These are phyloP conservation scores for Tachysurus vachellii DNA, from an alignment of 2,113 vertebrate species.

Conservation along the genomic window DNA sequence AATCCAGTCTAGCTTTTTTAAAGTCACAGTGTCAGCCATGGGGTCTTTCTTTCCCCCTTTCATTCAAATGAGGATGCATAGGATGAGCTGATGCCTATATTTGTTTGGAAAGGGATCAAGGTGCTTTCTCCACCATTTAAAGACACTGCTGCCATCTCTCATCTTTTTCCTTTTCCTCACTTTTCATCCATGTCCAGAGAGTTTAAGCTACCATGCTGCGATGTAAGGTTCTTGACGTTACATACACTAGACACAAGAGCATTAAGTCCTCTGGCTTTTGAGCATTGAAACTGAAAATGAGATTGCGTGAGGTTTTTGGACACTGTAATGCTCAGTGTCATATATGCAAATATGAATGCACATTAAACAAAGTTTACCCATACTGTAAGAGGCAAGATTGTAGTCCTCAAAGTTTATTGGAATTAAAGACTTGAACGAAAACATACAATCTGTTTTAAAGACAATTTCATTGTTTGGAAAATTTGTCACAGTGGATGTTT, in stretches of 20 bases:
- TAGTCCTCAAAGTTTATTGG: not conserved
- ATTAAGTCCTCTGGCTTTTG: slow-evolving; percentile 4
- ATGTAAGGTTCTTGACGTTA: slow-evolving; percentile 17
- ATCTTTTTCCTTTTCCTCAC: not conserved
- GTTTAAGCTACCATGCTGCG: not conserved
- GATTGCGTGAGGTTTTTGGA: not conserved
- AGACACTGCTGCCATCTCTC: not conserved
- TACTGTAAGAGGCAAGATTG: not conserved
- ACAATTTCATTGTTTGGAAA: not conserved
- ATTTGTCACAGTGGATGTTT: not conserved
- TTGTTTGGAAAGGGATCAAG: not conserved
- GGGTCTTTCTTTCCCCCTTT: slow-evolving; percentile 8
- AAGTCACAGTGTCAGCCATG: not conserved
- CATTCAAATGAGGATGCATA: not conserved
- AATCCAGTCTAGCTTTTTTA: not conserved
- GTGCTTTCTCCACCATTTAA: not conserved
- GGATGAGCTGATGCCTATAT: not conserved
- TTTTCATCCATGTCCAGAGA: not conserved
- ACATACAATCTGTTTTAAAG: not conserved
- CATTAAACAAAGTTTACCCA: not conserved
- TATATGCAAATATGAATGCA: not conserved
- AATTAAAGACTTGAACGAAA: not conserved
- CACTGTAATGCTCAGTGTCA: not conserved
- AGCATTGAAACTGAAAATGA: not conserved
- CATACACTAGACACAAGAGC: not conserved